Percentiles rank a stretch among this genome's conserved stretches.
Evolutionary conservation across 2,113 vertebrate species (phyloP).

Genomic region (Crotalus helleri): DNA sequence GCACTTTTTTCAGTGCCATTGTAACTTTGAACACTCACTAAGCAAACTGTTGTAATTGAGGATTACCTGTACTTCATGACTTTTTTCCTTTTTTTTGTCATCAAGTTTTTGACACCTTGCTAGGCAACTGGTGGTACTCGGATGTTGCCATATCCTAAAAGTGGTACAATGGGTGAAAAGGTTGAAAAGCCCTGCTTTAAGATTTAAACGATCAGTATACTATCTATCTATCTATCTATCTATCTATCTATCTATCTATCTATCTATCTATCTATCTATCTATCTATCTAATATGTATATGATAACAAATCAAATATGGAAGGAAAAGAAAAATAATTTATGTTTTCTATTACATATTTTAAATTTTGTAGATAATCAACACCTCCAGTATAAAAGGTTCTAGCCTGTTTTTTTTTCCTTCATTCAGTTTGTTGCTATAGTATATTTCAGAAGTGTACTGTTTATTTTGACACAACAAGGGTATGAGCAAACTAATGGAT

Average conservation of each 20-base stretch:
- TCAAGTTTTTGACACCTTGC: no score
- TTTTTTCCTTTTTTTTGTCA: no score
- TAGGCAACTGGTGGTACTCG: no score
- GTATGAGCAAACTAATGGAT: background rate
- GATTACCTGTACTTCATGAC: no score
- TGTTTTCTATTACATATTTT: background rate
- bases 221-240: background rate
- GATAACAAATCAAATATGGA: conserved; percentile 28
- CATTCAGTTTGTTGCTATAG: conserved; percentile 23
- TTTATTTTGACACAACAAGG: background rate
- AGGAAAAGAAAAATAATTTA: conserved; percentile 12
- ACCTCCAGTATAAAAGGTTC: conserved; percentile 17
- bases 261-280: conserved; percentile 26
- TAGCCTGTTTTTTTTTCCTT: conserved; percentile 44
- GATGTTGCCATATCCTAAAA: no score
- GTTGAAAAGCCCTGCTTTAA: background rate
- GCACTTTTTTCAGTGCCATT: no score
- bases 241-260: conserved; percentile 28
- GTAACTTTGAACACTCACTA: no score
- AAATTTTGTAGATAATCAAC: conserved; percentile 39
- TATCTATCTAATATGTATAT: conserved; percentile 32
- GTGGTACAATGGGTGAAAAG: no score
- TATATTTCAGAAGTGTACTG: conserved; percentile 29
- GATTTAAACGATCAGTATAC: conserved; percentile 28
- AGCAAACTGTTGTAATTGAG: no score